Percentiles rank a stretch among this genome's conserved stretches.
These are phyloP conservation scores for Apotomis turbidana DNA, from an alignment of 2,888 invertebrate species.

Conservation along the genomic window DNA sequence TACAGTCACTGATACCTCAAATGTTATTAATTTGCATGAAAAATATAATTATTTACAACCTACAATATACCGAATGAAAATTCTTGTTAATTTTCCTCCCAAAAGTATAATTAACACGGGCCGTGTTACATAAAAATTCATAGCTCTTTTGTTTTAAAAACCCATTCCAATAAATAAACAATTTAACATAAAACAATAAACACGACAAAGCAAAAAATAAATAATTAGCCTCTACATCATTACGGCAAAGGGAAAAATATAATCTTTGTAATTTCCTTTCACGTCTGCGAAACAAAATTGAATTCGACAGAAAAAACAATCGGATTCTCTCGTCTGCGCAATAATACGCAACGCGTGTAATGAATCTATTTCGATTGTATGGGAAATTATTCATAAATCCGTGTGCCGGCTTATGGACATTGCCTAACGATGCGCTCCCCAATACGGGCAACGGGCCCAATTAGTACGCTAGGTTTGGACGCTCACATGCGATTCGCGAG, in stretches of 20 bases:
- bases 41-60: too few relatives aligned
- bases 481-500: neutral
- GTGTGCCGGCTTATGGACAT: constrained; percentile 36
- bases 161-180: constrained; percentile 4
- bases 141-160: too few relatives aligned
- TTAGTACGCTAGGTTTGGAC: constrained; percentile 37
- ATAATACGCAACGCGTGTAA: constrained; percentile 29
- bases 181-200: neutral
- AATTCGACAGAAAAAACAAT: neutral
- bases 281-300: constrained; percentile 9
- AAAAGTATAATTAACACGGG: too few relatives aligned
- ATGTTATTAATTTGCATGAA: too few relatives aligned
- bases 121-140: too few relatives aligned
- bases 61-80: too few relatives aligned
- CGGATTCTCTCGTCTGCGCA: neutral
- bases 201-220: neutral
- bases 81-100: too few relatives aligned
- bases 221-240: neutral
- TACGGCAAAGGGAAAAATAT: neutral
- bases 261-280: constrained; percentile 1
- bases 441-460: constrained; percentile 29
- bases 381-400: constrained; percentile 40
- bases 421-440: constrained; percentile 39
- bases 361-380: constrained; percentile 38
- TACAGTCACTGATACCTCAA: too few relatives aligned